Base-by-base conservation (phyloP, 1,140 invertebrate species). In the Neodiprion fabricii region DNA sequence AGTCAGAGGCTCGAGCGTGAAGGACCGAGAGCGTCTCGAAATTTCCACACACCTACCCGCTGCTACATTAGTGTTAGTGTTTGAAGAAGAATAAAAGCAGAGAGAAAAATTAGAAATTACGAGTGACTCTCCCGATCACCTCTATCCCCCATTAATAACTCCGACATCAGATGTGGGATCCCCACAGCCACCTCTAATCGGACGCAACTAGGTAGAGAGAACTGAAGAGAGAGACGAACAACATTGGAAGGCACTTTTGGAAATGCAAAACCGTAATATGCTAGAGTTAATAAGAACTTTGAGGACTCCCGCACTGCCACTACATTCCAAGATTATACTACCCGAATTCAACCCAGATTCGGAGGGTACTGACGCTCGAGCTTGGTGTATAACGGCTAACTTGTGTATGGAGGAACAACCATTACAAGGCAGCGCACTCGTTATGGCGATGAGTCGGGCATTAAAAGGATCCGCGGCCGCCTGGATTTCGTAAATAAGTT, bases 271-370 rank as follows among this genome's bases (percentile, higher is more conserved):
- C 12, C 48, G 21, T 17, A 71, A 71, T 48, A 49, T 71, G 47
- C 14, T 71, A 40, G 70, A 71, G 40, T 47, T 71, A 7, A 71
- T 71, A 48, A 47, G 21, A 71, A 49, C 70, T 17, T 49, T 71
- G 48, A 47, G 70, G 14, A 49, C 14, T 71, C 70, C 70, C 21
- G 14, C 70, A 71, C 48, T 11, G 7, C 14, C 48, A 14, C 40
- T 5, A 28, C 28, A 28, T 28, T 28, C 17, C 28, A 71, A 71
- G 53, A 49, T 28, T 47, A 71, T 71, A 9, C 23, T 77, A 11
- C 73, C 76, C 11, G 67, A 71, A 72, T 77, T 77, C 61, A 48
- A 77, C 28, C 76, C 76, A 1, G 73, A 53, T n/a, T 47, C 71
- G 48, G 49, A 69, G n/a, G 69, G 28, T 9, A 73, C 53, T 9